A percentile compares a stretch with the other conserved stretches of the same genome.
Conservation (phyloP, 2,888 invertebrate genomes). For the Agrotis clavis region DNA sequence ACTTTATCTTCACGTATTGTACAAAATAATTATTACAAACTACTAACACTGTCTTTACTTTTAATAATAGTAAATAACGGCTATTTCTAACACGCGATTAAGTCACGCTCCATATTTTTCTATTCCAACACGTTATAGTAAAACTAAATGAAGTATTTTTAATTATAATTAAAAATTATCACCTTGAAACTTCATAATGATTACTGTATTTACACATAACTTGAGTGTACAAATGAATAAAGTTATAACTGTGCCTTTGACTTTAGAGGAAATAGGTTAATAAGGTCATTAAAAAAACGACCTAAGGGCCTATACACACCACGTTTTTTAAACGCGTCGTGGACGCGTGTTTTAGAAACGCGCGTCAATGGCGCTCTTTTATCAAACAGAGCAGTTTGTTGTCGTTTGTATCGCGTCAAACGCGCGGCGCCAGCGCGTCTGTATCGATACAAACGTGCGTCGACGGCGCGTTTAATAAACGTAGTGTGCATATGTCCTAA, state of each 20-base stretch:
- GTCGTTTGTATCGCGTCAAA: too few species aligned
- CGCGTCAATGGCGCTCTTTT: too few species aligned
- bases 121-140: not conserved
- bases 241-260: not conserved
- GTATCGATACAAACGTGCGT: too few species aligned
- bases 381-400: too few species aligned
- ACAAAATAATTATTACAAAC: constrained; percentile 29
- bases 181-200: constrained; percentile 29
- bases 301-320: too few species aligned
- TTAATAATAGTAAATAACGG: constrained; percentile 25
- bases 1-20: not conserved
- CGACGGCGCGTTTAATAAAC: too few species aligned
- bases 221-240: not conserved
- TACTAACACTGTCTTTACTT: constrained; percentile 12
- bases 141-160: constrained; percentile 32
- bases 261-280: not conserved
- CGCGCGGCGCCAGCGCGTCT: too few species aligned
- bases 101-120: constrained; percentile 51
- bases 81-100: constrained; percentile 44
- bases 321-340: too few species aligned
- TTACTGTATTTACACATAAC: constrained; percentile 1
- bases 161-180: constrained; percentile 40
- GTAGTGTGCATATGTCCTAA: too few species aligned
- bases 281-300: too few species aligned
- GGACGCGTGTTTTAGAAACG: too few species aligned